These are phyloP conservation scores for zebrafish (Danio rerio) DNA, from an alignment of 2,113 vertebrate species.

Conservation along the genomic window GRCz12tu NC_133184.1:2784501-2785000, in stretches of 20 bases:
- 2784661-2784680: constrained; percentile 97
- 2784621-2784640: too few relatives aligned
- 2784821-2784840: constrained; percentile 88
- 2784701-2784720: constrained; percentile 92
- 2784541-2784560: too few relatives aligned
- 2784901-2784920: too few relatives aligned
- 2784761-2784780: constrained; percentile 85
- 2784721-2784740: constrained; percentile 97
- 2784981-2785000: too few relatives aligned
- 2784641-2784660: neutral
- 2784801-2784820: constrained; percentile 96
- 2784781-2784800: constrained; percentile 94
- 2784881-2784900: constrained; percentile 68
- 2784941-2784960: too few relatives aligned
- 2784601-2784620: too few relatives aligned
- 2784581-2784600: too few relatives aligned
- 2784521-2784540: too few relatives aligned
- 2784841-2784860: constrained; percentile 90
- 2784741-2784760: constrained; percentile 93
- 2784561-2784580: too few relatives aligned
- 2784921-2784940: too few relatives aligned
- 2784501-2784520: too few relatives aligned
- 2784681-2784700: constrained; percentile 97
- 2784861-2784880: constrained; percentile 87
- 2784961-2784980: too few relatives aligned